A percentile compares a stretch with the other conserved stretches of the same genome.
These are phyloP conservation scores for Aphidius gifuensis DNA, from an alignment of 1,140 invertebrate genomes.

Conservation along the genomic window DNA sequence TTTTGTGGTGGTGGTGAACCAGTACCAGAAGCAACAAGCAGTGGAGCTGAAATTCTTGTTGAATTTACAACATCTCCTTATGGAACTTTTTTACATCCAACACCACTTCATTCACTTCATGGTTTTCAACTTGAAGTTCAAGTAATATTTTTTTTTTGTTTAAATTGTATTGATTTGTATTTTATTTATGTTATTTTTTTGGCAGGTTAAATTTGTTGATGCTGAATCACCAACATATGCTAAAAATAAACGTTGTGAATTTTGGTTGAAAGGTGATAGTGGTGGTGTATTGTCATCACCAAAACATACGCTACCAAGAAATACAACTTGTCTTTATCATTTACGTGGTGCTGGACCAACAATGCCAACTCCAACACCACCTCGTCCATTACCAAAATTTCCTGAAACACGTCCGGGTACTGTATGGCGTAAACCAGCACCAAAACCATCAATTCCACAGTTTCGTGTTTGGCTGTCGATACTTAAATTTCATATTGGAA, in stretches of 20 bases:
- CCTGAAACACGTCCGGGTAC: constrained; percentile 58
- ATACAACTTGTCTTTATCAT: constrained; percentile 83
- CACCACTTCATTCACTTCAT: constrained; percentile 72
- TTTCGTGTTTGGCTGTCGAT: constrained; percentile 85
- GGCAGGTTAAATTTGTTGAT: constrained; percentile 77
- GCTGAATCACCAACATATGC: constrained; percentile 74
- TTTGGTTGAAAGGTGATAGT: constrained; percentile 76
- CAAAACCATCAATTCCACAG: constrained; percentile 59
- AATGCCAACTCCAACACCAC: constrained; percentile 58
- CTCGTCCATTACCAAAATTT: constrained; percentile 61
- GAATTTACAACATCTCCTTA: constrained; percentile 88
- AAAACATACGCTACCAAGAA: constrained; percentile 75
- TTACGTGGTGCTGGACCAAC: constrained; percentile 63
- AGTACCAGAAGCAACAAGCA: constrained; percentile 77
- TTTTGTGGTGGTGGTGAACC: constrained; percentile 85
- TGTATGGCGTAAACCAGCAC: constrained; percentile 59
- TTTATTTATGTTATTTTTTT: neutral
- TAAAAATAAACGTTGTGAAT: constrained; percentile 81
- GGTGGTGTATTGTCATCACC: constrained; percentile 76
- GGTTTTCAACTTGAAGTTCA: constrained; percentile 86
- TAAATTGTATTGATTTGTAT: neutral
- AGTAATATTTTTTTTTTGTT: constrained; percentile 49
- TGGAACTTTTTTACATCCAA: constrained; percentile 79
- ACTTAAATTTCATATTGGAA: constrained; percentile 76
- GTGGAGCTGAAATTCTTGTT: constrained; percentile 80